Percentiles rank a stretch among this genome's conserved stretches.
These are phyloP conservation scores for Ranitomeya imitator DNA, from an alignment of 2,113 vertebrate species.

Conservation along the genomic window DNA sequence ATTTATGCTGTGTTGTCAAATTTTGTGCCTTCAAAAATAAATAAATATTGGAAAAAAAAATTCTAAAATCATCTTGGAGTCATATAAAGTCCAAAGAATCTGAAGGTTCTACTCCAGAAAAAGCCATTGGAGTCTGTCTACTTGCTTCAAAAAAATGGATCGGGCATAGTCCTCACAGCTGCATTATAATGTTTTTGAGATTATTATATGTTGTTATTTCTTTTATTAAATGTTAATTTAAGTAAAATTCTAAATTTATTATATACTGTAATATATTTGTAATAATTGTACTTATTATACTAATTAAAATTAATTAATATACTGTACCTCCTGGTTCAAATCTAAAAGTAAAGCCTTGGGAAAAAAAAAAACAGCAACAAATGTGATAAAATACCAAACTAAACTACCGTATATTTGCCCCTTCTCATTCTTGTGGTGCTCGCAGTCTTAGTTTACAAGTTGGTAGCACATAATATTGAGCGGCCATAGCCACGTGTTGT, in stretches of 20 bases:
- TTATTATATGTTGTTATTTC: neutral
- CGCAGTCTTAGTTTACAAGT: no score
- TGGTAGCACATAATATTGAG: no score
- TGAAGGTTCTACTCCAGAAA: neutral
- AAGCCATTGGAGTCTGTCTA: neutral
- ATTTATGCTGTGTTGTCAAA: neutral
- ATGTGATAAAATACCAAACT: no score
- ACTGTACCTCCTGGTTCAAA: neutral
- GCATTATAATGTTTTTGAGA: neutral
- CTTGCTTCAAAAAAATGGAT: neutral
- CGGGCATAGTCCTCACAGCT: neutral
- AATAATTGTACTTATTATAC: neutral
- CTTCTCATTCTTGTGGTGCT: no score
- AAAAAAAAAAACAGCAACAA: no score
- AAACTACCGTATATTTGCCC: no score
- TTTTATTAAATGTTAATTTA: neutral
- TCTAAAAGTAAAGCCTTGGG: neutral
- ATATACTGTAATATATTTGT: neutral
- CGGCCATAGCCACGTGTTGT: no score
- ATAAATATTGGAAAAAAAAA: neutral
- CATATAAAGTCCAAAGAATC: neutral
- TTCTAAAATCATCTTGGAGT: neutral
- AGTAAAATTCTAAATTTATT: neutral
- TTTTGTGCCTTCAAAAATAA: slow-evolving; percentile 1
- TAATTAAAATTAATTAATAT: neutral